Evolutionary conservation across 2,797 vertebrate genomes (phyloP).

Genomic region (Carcharodon carcharias): DNA sequence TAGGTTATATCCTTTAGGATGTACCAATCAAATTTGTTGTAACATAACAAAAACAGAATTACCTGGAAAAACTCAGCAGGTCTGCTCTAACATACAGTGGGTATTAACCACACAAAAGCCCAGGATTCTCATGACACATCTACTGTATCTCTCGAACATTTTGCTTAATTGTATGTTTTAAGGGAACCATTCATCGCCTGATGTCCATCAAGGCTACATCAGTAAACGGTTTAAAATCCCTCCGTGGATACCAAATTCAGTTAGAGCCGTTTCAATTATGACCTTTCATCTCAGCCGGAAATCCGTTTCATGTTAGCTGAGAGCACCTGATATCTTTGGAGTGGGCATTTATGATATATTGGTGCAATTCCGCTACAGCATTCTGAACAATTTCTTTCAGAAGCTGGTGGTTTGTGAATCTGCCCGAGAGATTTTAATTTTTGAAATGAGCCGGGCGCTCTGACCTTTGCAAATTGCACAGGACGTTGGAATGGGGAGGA

Average conservation of each 20-base stretch:
- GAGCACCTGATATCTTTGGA: background rate
- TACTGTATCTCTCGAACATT: background rate
- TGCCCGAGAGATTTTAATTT: background rate
- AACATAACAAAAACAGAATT: too few species aligned
- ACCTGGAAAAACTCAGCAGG: too few species aligned
- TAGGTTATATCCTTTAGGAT: background rate
- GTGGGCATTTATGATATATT: background rate
- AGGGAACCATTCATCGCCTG: background rate
- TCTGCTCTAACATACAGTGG: background rate
- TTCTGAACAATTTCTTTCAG: background rate
- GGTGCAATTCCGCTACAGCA: background rate
- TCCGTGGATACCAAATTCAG: too few species aligned
- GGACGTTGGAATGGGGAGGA: background rate
- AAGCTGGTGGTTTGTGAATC: background rate
- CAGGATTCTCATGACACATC: background rate
- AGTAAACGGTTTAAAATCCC: background rate
- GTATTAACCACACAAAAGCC: background rate
- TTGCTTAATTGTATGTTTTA: background rate
- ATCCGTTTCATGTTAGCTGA: background rate
- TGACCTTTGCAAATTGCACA: background rate
- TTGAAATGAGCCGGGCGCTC: background rate
- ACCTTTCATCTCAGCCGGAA: constrained; percentile 3
- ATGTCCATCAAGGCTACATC: background rate
- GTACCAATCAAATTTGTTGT: background rate
- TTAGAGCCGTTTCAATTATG: background rate